phyloP scores from a whole-genome alignment of 2,888 invertebrate species.

The Aspidapion aeneum region DNA sequence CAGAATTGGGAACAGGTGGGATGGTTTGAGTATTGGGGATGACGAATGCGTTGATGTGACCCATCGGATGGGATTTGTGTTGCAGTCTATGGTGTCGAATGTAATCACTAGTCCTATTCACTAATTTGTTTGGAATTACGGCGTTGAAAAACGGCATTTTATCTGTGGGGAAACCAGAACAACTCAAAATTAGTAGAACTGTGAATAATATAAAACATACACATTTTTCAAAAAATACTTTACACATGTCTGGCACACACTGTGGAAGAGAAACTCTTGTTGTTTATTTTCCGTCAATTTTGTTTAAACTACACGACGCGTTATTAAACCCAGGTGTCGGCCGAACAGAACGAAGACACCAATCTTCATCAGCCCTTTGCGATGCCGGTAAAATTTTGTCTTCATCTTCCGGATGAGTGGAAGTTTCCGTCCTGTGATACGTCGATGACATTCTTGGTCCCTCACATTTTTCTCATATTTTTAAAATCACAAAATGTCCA shows the following conservation, averaged over 20 bases:
- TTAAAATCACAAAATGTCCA: no score
- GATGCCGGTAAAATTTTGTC: conserved; percentile 31
- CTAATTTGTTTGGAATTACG: background rate
- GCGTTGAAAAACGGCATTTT: conserved; percentile 31
- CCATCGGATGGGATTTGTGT: conserved; percentile 4
- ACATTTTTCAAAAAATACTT: conserved; percentile 49
- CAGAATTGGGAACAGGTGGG: conserved; percentile 18
- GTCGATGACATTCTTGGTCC: conserved; percentile 28
- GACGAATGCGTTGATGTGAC: conserved; percentile 29
- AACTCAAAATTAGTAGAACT: conserved; percentile 47
- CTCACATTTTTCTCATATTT: conserved; percentile 25
- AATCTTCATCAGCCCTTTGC: conserved; percentile 34
- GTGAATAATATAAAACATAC: conserved; percentile 49
- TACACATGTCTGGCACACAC: conserved; percentile 45
- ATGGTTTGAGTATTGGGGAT: conserved; percentile 20
- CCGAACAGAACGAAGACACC: conserved; percentile 26
- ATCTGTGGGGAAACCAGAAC: conserved; percentile 50
- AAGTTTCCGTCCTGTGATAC: conserved; percentile 18
- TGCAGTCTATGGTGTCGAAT: background rate
- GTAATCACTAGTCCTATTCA: background rate
- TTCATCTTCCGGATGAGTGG: conserved; percentile 41
- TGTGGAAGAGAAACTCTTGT: conserved; percentile 14
- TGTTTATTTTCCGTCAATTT: conserved; percentile 6
- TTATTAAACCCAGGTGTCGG: conserved; percentile 42
- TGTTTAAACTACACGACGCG: conserved; percentile 34